Percentiles rank a stretch among this genome's conserved stretches.
Evolutionary conservation across 2,113 vertebrate genomes (phyloP).

Genomic region (Bothrops jararaca): DNA sequence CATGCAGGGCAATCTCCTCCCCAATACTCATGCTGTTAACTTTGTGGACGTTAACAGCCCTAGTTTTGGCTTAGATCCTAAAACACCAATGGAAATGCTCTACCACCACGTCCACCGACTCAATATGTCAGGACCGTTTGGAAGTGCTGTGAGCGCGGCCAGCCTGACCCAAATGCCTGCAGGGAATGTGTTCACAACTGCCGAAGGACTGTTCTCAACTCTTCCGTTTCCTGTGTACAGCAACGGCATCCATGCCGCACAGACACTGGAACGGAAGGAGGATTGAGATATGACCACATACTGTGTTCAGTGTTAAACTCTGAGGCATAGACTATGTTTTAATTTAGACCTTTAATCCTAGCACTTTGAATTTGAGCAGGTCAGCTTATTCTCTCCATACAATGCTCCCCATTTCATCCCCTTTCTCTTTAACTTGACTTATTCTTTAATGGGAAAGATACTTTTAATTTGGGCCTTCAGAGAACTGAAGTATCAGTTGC

Average conservation of each 20-base stretch:
- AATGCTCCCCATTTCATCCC: conserved; percentile 74
- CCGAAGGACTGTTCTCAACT: conserved; percentile 96
- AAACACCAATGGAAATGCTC: conserved; percentile 99
- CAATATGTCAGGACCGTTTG: conserved; percentile 95
- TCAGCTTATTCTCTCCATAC: conserved; percentile 86
- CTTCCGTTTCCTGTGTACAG: conserved; percentile 98
- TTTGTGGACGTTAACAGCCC: conserved; percentile 92
- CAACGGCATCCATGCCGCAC: conserved; percentile 95
- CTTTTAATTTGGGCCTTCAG: conserved; percentile 84
- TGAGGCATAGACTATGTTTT: conserved; percentile 87
- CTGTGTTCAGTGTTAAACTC: conserved; percentile 82
- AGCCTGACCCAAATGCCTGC: conserved; percentile 91
- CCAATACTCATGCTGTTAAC: conserved; percentile 92
- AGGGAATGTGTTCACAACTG: conserved; percentile 94
- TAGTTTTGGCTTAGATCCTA: conserved; percentile 93
- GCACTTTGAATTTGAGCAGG: conserved; percentile 98
- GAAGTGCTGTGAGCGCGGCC: conserved; percentile 81
- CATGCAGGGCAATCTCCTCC: conserved; percentile 94
- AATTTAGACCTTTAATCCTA: conserved; percentile 87
- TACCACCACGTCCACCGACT: conserved; percentile 98
- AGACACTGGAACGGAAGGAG: conserved; percentile 97
- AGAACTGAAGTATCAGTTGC: conserved; percentile 82
- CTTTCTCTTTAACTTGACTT: conserved; percentile 80
- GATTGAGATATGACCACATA: conserved; percentile 88
- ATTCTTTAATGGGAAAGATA: conserved; percentile 86